phyloP scores from a whole-genome alignment of 2,888 invertebrate species.

The Eupithecia pulchellata region DNA sequence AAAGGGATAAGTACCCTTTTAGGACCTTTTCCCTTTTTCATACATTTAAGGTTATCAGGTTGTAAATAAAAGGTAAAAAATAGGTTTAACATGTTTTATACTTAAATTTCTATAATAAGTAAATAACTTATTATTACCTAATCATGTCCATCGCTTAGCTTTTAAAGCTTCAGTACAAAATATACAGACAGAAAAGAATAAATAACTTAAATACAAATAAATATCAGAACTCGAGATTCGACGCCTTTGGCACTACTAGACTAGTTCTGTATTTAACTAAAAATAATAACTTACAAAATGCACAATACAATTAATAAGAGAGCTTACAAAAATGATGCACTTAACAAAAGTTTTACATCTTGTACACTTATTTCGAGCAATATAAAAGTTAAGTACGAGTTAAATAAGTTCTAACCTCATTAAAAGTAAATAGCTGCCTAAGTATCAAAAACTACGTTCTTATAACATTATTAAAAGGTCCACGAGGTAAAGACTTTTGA shows the following conservation, averaged over 20 bases:
- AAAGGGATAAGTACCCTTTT: no score
- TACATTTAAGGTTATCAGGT: no score
- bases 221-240: constrained; percentile 69
- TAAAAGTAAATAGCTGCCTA: background rate
- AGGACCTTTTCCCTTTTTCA: no score
- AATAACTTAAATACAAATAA: constrained; percentile 50
- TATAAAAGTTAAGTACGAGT: background rate
- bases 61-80: constrained; percentile 2
- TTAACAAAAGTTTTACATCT: background rate
- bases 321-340: constrained; percentile 56
- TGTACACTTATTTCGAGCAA: constrained; percentile 8
- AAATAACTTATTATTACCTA: constrained; percentile 58
- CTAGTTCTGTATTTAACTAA: constrained; percentile 53
- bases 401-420: background rate
- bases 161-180: constrained; percentile 66
- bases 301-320: constrained; percentile 55
- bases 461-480: background rate
- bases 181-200: constrained; percentile 53
- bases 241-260: constrained; percentile 79
- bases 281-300: constrained; percentile 43
- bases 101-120: constrained; percentile 55
- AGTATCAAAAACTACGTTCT: constrained; percentile 1
- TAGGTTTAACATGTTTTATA: constrained; percentile 16
- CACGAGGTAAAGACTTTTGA: background rate
- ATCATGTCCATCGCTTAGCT: constrained; percentile 73